Evolutionary conservation across 2,888 invertebrate species (phyloP).

Genomic region (Drosophila differens): DNA sequence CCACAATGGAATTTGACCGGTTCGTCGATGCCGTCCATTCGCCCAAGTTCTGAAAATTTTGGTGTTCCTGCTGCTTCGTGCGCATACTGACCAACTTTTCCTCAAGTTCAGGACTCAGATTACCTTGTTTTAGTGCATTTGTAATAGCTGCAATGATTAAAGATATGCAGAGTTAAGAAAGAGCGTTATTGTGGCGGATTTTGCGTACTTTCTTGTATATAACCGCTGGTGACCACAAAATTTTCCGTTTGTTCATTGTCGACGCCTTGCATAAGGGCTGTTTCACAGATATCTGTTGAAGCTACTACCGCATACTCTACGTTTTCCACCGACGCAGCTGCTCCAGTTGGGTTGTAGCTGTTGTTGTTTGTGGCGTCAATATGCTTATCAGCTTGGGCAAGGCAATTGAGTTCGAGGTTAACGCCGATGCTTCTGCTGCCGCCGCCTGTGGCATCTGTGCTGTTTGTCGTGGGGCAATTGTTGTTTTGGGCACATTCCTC

Average conservation of each 20-base stretch:
- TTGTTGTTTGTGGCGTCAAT: conserved; percentile 39
- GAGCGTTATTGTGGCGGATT: neutral
- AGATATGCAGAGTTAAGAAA: neutral
- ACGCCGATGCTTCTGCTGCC: conserved; percentile 23
- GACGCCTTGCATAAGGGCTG: conserved; percentile 9
- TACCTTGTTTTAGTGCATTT: conserved; percentile 96
- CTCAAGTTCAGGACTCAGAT: conserved; percentile 96
- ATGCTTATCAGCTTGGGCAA: conserved; percentile 69
- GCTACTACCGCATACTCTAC: conserved; percentile 42
- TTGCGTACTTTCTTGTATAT: conserved; percentile 95
- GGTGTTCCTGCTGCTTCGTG: conserved; percentile 93
- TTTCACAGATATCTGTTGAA: conserved; percentile 13
- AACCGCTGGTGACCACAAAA: conserved; percentile 95
- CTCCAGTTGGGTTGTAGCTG: conserved; percentile 29
- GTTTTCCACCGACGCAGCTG: conserved; percentile 41
- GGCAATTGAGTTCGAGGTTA: conserved; percentile 26
- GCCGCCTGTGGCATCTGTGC: conserved; percentile 19
- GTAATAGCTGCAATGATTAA: conserved; percentile 89
- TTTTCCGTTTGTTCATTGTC: conserved; percentile 82
- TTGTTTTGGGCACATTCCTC: conserved; percentile 39
- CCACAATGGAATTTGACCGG: conserved; percentile 26
- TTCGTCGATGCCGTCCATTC: conserved; percentile 49
- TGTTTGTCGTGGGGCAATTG: conserved; percentile 25
- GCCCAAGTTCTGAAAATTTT: conserved; percentile 82
- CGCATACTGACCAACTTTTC: conserved; percentile 95